Evolutionary conservation across 2,888 invertebrate genomes (phyloP).

Genomic region (Tetramorium bicarinatum): DNA sequence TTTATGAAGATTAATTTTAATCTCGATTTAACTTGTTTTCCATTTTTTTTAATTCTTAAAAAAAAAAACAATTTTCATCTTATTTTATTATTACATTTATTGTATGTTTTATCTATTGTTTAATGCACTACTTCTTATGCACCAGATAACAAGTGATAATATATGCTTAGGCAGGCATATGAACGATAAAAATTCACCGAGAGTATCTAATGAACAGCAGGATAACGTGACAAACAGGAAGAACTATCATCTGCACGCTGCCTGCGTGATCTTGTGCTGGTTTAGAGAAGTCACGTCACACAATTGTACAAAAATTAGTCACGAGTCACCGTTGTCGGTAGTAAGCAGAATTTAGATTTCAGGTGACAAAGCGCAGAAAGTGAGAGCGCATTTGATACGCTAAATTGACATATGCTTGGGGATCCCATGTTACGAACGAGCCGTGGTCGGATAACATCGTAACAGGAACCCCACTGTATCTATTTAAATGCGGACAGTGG

Average conservation of each 20-base stretch:
- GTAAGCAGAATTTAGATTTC: constrained; percentile 23
- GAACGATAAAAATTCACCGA: not conserved
- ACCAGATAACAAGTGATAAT: not conserved
- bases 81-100: not conserved
- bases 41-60: no score
- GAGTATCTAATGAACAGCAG: not conserved
- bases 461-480: constrained; percentile 59
- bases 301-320: constrained; percentile 26
- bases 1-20: no score
- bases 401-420: constrained; percentile 18
- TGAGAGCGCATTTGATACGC: not conserved
- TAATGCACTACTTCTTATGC: not conserved
- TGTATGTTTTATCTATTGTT: not conserved
- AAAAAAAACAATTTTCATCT: not conserved
- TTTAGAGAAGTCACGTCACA: constrained; percentile 9
- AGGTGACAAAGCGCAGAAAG: constrained; percentile 1
- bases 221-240: constrained; percentile 15
- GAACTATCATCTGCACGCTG: not conserved
- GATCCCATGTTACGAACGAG: constrained; percentile 16
- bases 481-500: constrained; percentile 39
- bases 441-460: constrained; percentile 37
- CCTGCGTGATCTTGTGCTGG: not conserved
- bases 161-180: not conserved
- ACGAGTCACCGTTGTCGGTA: not conserved
- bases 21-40: no score